Evolutionary conservation across 2,888 invertebrate genomes (phyloP).

Genomic region (Eupithecia pulchellata): DNA sequence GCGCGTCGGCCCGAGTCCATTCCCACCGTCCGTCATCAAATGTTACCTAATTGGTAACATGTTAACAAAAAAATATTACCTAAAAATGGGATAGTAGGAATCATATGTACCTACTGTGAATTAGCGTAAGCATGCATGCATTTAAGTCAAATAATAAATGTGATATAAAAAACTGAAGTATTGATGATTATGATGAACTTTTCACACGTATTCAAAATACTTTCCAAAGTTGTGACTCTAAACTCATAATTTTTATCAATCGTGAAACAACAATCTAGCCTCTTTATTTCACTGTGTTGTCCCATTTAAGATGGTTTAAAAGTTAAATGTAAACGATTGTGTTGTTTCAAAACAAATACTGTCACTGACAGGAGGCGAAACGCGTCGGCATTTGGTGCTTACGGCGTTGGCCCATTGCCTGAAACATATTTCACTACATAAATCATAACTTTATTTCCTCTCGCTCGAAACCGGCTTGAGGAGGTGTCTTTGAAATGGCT

Average conservation of each 20-base stretch:
- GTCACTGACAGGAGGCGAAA: conserved; percentile 67
- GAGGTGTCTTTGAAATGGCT: conserved; percentile 81
- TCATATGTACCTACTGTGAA: not conserved
- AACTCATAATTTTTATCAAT: not conserved
- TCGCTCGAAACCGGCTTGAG: conserved; percentile 69
- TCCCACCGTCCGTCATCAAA: not conserved
- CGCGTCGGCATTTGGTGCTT: conserved; percentile 52
- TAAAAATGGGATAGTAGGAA: too few relatives aligned
- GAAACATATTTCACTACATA: conserved; percentile 82
- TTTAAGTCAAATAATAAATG: not conserved
- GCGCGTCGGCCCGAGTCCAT: not conserved
- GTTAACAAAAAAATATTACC: too few relatives aligned
- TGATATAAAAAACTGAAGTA: too few relatives aligned
- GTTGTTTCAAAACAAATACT: conserved; percentile 65
- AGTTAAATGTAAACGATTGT: conserved; percentile 47
- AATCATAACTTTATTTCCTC: conserved; percentile 85
- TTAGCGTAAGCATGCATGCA: not conserved
- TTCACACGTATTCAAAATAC: not conserved
- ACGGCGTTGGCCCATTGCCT: conserved; percentile 62
- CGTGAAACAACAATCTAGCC: not conserved
- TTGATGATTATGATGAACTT: not conserved
- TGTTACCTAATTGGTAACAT: too few relatives aligned
- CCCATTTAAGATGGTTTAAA: not conserved
- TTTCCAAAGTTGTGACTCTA: not conserved
- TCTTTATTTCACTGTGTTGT: not conserved